Percentiles rank a stretch among this genome's conserved stretches.
Conservation (phyloP, 2,888 invertebrate species). For the Phrixothrix hirtus region DNA sequence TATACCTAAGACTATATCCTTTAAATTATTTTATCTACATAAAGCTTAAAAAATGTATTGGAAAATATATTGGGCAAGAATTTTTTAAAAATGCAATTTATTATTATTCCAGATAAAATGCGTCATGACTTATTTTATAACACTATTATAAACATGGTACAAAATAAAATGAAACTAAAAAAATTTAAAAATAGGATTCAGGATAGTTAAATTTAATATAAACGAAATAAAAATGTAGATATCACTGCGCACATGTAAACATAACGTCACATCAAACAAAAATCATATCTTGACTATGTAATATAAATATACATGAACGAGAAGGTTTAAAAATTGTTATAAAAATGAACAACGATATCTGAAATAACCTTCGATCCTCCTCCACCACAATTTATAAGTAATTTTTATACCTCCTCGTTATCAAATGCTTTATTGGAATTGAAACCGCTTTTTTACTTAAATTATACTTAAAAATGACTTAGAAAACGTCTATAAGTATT, state of each 20-base stretch:
- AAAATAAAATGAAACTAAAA: constrained; percentile 34
- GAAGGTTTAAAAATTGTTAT: constrained; percentile 22
- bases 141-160: constrained; percentile 38
- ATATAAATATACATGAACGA: constrained; percentile 35
- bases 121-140: constrained; percentile 35
- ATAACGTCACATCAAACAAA: constrained; percentile 47
- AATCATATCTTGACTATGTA: constrained; percentile 49
- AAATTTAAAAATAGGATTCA: constrained; percentile 33
- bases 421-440: constrained; percentile 58
- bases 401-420: constrained; percentile 41
- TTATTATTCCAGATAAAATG: constrained; percentile 3
- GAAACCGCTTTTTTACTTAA: constrained; percentile 57
- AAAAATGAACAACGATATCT: constrained; percentile 14
- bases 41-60: constrained; percentile 28
- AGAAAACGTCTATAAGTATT: constrained; percentile 46
- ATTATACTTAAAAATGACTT: constrained; percentile 39
- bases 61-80: constrained; percentile 26
- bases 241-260: constrained; percentile 49
- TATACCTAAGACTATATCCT: constrained; percentile 51
- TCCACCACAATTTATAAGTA: too few relatives aligned
- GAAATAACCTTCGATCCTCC: too few relatives aligned
- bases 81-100: background rate
- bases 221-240: constrained; percentile 46
- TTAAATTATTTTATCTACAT: constrained; percentile 11
- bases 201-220: constrained; percentile 38